Base-by-base conservation (phyloP, 1,140 invertebrate genomes). In the Araneus ventricosus region DNA sequence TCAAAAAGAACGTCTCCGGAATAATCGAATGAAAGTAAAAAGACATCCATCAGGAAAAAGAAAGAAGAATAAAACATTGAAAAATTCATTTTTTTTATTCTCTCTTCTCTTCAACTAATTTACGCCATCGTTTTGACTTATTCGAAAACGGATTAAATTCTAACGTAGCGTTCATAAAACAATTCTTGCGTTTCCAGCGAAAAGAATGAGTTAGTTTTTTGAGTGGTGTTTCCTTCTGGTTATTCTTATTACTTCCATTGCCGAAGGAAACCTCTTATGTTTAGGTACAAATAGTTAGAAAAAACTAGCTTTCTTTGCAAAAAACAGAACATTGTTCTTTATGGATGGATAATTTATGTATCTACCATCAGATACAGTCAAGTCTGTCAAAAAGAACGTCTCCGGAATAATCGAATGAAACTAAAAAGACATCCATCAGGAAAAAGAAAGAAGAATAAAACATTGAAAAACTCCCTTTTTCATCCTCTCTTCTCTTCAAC, bases 61-160 rank as follows among this genome's bases (percentile, higher is more conserved):
- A 82, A 86, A 86, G 59, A 39, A 24, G 52, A 59, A 59, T 45
- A 57, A 30, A 41, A 34, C 24, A 57, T 14, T 17, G 10, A 17
- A 85, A 39, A 67, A 67, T 30, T 27, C 27, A n/a, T 67, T 27
- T n/a, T 27, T 67, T 41, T n/a, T n/a, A n/a, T 67, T n/a, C 8
- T 27, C 14, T 41, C 10, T 30, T 85, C 10, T 87, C 27, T 61
- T 37, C 10, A 30, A 34, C 59, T 61, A 87, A 61, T 87, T 87
- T 87, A 59, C 30, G 8, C 85, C 85, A 87, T 87, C 24, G 61
- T 61, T 87, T 87, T 45, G 52, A 45, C 57, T 87, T 61, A 61
- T 61, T 61, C 85, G 45, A 61, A 61, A 87, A 87, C 63, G 52
- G 85, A 87, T 87, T 87, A 61, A 87, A 82, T 52, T 82, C 80